These are phyloP conservation scores for Dipodomys ordii DNA, from an alignment of 2,113 vertebrate genomes.

Conservation along the genomic window DNA sequence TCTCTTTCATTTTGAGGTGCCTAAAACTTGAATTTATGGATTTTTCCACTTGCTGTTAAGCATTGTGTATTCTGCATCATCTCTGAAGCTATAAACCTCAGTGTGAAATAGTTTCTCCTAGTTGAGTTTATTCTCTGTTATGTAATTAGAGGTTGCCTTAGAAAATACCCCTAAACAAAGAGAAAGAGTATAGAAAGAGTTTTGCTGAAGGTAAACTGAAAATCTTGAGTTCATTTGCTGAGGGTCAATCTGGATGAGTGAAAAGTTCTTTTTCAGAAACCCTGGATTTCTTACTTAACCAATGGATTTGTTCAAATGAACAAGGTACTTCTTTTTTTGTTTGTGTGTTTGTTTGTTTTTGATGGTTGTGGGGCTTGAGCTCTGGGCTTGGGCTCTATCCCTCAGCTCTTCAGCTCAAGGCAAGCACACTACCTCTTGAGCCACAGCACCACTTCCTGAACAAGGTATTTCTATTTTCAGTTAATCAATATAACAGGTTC, in stretches of 20 bases:
- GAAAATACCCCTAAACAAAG: not conserved
- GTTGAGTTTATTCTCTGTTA: conserved; percentile 16
- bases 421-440: no score
- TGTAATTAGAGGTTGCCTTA: not conserved
- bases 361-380: no score
- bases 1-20: not conserved
- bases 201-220: conserved; percentile 21
- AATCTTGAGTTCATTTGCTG: not conserved
- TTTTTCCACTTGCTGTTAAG: conserved; percentile 33
- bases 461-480: not conserved
- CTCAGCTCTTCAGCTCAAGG: no score
- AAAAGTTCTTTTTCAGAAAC: conserved; percentile 18
- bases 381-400: no score
- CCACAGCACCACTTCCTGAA: no score
- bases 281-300: not conserved
- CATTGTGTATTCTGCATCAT: conserved; percentile 40
- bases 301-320: no score
- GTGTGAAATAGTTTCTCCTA: conserved; percentile 19
- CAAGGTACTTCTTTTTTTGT: not conserved
- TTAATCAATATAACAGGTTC: not conserved
- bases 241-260: not conserved
- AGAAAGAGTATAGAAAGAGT: not conserved
- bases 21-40: conserved; percentile 12
- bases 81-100: not conserved
- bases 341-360: no score